Evolutionary conservation across 2,113 vertebrate species (phyloP).

Genomic region (Ellobius talpinus): DNA sequence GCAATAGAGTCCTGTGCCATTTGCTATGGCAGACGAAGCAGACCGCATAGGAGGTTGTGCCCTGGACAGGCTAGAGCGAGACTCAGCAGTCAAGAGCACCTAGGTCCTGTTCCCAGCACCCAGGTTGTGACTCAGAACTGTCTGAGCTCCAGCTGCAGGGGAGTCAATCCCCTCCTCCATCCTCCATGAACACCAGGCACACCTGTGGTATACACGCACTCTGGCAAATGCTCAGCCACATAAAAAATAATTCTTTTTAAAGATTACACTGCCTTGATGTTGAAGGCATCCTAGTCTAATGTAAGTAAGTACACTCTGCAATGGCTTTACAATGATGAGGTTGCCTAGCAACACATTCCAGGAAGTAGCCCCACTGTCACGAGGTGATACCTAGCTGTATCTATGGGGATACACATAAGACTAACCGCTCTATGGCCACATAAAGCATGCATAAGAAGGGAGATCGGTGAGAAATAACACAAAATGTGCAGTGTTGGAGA

Average conservation of each 20-base stretch:
- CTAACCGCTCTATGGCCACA: background rate
- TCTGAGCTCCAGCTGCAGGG: background rate
- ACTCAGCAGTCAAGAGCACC: background rate
- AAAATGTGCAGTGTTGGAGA: background rate
- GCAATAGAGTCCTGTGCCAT: too few relatives aligned
- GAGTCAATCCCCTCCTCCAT: too few relatives aligned
- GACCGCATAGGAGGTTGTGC: background rate
- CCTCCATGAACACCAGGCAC: background rate
- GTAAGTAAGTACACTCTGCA: background rate
- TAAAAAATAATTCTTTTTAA: background rate
- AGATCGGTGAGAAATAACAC: background rate
- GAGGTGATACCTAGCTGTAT: background rate
- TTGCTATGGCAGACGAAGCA: background rate
- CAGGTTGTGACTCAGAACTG: background rate
- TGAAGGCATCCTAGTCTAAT: background rate
- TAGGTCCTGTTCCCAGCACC: background rate
- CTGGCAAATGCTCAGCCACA: background rate
- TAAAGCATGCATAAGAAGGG: background rate
- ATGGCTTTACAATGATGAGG: background rate
- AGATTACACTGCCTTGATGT: background rate
- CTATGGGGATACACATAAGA: background rate
- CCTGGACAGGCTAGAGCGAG: background rate
- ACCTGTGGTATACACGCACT: background rate
- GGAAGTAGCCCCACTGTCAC: background rate
- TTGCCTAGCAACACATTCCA: background rate